These are phyloP conservation scores for Cosmopolites sordidus DNA, from an alignment of 2,888 invertebrate species.

Conservation along the genomic window DNA sequence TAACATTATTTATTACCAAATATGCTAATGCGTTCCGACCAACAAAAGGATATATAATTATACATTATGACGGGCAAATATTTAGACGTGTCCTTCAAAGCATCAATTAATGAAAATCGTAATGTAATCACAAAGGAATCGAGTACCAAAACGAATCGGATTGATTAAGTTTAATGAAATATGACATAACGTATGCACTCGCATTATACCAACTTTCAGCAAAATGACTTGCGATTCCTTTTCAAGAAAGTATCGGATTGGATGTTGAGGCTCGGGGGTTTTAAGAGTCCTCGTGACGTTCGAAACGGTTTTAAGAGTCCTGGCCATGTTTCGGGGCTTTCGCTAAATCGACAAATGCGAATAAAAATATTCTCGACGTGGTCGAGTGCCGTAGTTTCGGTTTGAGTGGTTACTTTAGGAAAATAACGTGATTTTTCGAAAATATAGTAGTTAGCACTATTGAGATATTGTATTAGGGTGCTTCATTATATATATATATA, in stretches of 20 bases:
- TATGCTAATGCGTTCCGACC: constrained; percentile 17
- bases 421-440: no score
- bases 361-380: no score
- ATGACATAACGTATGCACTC: constrained; percentile 33
- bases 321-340: background rate
- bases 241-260: background rate
- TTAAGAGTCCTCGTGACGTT: constrained; percentile 6
- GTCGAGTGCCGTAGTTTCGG: no score
- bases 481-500: no score
- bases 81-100: constrained; percentile 26
- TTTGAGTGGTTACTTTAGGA: no score
- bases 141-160: constrained; percentile 30
- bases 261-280: background rate
- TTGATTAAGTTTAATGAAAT: constrained; percentile 35
- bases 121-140: constrained; percentile 28
- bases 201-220: constrained; percentile 25
- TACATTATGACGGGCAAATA: constrained; percentile 27
- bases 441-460: no score
- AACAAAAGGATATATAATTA: constrained; percentile 26
- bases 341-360: no score
- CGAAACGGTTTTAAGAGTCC: constrained; percentile 1
- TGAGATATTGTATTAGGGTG: no score
- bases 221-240: constrained; percentile 21
- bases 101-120: constrained; percentile 29
- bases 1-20: constrained; percentile 15